phyloP scores from a whole-genome alignment of 2,797 vertebrate genomes.

The Brachymystax lenok region DNA sequence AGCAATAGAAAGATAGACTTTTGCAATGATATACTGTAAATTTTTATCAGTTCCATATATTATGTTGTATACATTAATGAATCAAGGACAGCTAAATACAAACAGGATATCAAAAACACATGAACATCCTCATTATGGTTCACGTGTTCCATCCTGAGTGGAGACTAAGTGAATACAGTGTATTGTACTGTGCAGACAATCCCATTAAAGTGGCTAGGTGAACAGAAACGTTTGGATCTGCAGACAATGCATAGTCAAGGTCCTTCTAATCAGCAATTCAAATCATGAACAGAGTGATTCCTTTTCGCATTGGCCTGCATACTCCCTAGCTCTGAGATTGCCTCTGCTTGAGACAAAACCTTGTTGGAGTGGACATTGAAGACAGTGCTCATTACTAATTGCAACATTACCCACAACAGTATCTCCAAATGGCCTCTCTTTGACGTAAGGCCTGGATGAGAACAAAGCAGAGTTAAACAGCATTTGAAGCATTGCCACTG shows the following conservation, averaged over 20 bases:
- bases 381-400: slow-evolving; percentile 54
- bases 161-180: slow-evolving; percentile 20
- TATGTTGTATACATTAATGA: not conserved
- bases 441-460: slow-evolving; percentile 45
- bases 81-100: not conserved
- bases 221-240: slow-evolving; percentile 41
- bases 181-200: slow-evolving; percentile 17
- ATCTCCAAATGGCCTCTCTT: slow-evolving; percentile 43
- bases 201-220: slow-evolving; percentile 37
- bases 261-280: slow-evolving; percentile 60
- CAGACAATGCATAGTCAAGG: slow-evolving; percentile 34
- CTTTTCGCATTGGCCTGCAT: slow-evolving; percentile 25
- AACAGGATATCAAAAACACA: not conserved
- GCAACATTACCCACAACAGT: slow-evolving; percentile 47
- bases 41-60: slow-evolving; percentile 5
- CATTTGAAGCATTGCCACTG: slow-evolving; percentile 48
- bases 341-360: slow-evolving; percentile 48
- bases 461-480: slow-evolving; percentile 47
- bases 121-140: not conserved
- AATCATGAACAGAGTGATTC: slow-evolving; percentile 51
- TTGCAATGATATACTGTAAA: not conserved
- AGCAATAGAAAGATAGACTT: too few species aligned
- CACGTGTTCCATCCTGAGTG: slow-evolving; percentile 7
- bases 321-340: slow-evolving; percentile 32
- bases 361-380: slow-evolving; percentile 58